phyloP scores from a whole-genome alignment of 2,888 invertebrate genomes.

The Netelia melanura region DNA sequence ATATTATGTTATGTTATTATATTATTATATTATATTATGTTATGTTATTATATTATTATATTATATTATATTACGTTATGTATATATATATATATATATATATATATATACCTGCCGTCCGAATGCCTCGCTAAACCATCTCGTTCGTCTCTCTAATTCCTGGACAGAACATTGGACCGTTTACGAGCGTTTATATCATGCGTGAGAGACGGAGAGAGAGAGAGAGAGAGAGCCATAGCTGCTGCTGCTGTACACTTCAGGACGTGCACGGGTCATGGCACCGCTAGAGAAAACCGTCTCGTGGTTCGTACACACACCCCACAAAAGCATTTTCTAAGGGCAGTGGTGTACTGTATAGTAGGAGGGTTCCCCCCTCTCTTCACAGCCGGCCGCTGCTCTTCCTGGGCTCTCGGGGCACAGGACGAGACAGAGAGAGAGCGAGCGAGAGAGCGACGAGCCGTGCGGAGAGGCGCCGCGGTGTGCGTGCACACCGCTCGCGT shows the following conservation, averaged over 20 bases:
- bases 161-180: background rate
- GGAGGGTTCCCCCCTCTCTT: constrained; percentile 2
- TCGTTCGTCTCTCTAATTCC: constrained; percentile 31
- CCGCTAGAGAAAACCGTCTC: constrained; percentile 34
- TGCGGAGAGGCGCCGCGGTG: constrained; percentile 47
- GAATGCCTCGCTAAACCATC: background rate
- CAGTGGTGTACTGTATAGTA: constrained; percentile 4
- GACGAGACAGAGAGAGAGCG: constrained; percentile 9
- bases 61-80: no score
- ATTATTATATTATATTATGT: no score
- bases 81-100: background rate
- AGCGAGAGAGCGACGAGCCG: constrained; percentile 1
- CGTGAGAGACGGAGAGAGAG: background rate
- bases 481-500: constrained; percentile 60
- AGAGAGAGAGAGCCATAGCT: background rate
- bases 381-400: background rate
- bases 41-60: no score
- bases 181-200: background rate
- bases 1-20: no score
- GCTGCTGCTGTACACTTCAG: background rate
- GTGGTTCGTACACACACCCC: constrained; percentile 26
- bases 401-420: constrained; percentile 8
- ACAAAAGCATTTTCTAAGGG: constrained; percentile 32
- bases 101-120: background rate
- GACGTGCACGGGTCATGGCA: constrained; percentile 16